Conservation (phyloP, 2,113 vertebrate species). For the Genyomyrus donnyi region DNA sequence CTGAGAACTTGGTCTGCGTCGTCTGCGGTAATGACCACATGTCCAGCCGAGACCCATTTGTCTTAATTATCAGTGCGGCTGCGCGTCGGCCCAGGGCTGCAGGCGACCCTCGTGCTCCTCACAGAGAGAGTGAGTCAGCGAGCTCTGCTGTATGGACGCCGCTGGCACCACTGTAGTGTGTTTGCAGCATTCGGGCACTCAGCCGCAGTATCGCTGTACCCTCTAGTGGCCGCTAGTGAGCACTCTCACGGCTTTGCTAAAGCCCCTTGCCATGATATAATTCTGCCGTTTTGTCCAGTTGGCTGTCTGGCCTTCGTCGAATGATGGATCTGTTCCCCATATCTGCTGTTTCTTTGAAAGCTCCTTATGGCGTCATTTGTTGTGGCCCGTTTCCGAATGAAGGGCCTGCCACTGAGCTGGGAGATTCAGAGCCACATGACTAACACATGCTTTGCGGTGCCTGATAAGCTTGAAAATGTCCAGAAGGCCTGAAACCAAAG, state of each 20-base stretch:
- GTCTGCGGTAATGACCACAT: background rate
- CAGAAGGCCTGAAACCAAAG: background rate
- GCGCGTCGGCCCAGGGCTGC: background rate
- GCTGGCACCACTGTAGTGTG: background rate
- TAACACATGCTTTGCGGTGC: background rate
- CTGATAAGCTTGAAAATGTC: background rate
- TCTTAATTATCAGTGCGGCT: background rate
- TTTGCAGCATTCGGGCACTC: background rate
- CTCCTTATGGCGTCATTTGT: background rate
- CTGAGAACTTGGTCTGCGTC: background rate
- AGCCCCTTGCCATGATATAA: background rate
- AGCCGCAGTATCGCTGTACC: background rate
- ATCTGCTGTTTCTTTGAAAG: background rate
- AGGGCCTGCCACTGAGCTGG: background rate
- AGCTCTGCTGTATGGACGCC: background rate
- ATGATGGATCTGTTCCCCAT: background rate
- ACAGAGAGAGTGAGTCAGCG: background rate
- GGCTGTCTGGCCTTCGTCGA: background rate
- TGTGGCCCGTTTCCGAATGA: background rate
- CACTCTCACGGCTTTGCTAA: background rate
- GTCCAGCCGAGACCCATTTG: background rate
- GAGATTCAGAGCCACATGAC: background rate
- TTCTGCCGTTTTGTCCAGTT: background rate
- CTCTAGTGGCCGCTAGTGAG: background rate
- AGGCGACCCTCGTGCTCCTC: background rate